Conservation (phyloP, 2,888 invertebrate genomes). For the Agrochola lota region DNA sequence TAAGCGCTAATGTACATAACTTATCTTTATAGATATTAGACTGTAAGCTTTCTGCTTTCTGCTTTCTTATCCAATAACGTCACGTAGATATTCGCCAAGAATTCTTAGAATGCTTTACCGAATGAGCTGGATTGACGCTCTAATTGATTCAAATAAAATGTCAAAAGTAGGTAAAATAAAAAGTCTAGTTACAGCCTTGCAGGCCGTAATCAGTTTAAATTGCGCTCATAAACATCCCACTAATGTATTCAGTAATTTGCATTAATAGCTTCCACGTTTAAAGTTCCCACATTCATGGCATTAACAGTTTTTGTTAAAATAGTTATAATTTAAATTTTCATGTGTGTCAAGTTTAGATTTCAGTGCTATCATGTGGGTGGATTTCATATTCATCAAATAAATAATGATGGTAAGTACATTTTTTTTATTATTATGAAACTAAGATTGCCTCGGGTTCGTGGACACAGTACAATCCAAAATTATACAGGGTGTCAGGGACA, state of each 20-base stretch:
- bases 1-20: too few relatives aligned
- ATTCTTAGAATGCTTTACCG: background rate
- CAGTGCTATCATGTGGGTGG: background rate
- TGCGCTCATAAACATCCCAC: slow-evolving; percentile 26
- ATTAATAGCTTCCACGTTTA: slow-evolving; percentile 39
- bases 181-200: slow-evolving; percentile 31
- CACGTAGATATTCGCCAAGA: background rate
- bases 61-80: too few relatives aligned
- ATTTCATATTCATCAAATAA: background rate
- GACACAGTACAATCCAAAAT: too few relatives aligned
- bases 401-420: background rate
- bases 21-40: too few relatives aligned
- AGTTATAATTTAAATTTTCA: slow-evolving; percentile 24
- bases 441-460: too few relatives aligned
- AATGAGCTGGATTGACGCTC: background rate
- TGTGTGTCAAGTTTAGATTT: too few relatives aligned
- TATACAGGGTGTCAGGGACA: too few relatives aligned
- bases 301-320: slow-evolving; percentile 19
- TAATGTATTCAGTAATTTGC: slow-evolving; percentile 51
- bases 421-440: background rate
- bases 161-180: background rate
- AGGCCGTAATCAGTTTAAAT: slow-evolving; percentile 38
- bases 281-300: slow-evolving; percentile 31
- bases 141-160: slow-evolving; percentile 6
- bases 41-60: too few relatives aligned